Base-by-base conservation (phyloP, 1,140 invertebrate species). In the Pogonomyrmex barbatus region DNA sequence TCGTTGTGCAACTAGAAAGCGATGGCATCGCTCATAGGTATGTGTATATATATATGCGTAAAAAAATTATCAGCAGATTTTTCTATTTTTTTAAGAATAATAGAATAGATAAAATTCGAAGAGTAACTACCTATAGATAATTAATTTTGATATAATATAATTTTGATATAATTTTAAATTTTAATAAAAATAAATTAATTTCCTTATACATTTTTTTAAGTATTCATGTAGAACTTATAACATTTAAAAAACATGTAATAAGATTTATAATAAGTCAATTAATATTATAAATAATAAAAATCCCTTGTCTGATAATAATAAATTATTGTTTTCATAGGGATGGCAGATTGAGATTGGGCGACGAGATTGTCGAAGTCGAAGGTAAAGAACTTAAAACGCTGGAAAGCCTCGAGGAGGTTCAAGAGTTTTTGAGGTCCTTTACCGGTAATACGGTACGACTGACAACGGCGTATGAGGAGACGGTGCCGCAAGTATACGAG, bases 291-390 rank as follows among this genome's bases (percentile, higher is more conserved):
- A 33, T 60, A 60, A 33, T 60, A 60, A 60, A 60, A 30, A 1
- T 58, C 42, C 42, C 24, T 24, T 54, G 24, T 56, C 6, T 5
- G 24, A 24, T 24, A 24, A 58, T 24, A 9, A 24, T 30, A 9
- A 73, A 5, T 77, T 30, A 77, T 77, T 45, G 4, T 42, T 56
- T 81, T 93, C 88, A 8, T 94, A 97, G 97, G 93, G 98, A 98
- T 93, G 97, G 97, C 0, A 96, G 97, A 82, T 95, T 98, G 81
- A 96, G 97, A 89, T 95, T 97, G 63, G 97, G 97, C 6, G 98
- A 98, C 94, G 98, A 98, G 95, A 97, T 98, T 79, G 96, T 98
- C 17, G 97, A 98, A 94, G 97, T 98, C 9, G 98, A 98, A 93
- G 97, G 97, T 2, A 96, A 96, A 91, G 96, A 97, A 85, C 94